Percentiles rank a stretch among this genome's conserved stretches.
Conservation (phyloP, 2,113 vertebrate genomes). For the Triplophysa siluroides region DNA sequence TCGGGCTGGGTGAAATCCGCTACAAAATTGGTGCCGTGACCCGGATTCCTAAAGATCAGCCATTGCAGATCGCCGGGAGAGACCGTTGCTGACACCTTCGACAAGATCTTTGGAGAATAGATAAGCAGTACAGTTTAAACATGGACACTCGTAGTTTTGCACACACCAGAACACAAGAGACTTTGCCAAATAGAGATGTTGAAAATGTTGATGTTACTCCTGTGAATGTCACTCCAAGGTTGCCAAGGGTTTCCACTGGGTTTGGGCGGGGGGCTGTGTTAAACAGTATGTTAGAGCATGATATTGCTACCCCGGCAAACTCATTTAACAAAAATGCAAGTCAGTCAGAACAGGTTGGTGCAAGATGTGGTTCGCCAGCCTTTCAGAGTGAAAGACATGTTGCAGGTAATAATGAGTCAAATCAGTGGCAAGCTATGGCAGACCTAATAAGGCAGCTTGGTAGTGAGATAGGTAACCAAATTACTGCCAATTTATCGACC, state of each 20-base stretch:
- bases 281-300: too few species aligned
- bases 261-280: too few species aligned
- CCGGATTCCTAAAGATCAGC: constrained; percentile 16
- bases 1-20: too few species aligned
- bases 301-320: neutral
- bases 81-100: too few species aligned
- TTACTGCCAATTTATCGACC: neutral
- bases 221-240: too few species aligned
- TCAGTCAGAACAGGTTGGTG: neutral
- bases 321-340: neutral
- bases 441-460: neutral
- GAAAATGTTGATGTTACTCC: too few species aligned
- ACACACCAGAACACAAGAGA: neutral
- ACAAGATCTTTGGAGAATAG: neutral
- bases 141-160: neutral
- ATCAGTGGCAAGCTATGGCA: neutral
- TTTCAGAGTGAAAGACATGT: neutral
- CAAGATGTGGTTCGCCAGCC: neutral
- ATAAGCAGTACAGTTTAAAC: neutral
- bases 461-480: neutral
- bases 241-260: too few species aligned
- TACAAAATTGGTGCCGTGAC: neutral
- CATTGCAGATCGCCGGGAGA: constrained; percentile 6
- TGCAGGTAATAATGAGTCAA: neutral
- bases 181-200: too few species aligned